phyloP scores from a whole-genome alignment of 2,888 invertebrate species.

The Marasmarcha lunaedactyla region DNA sequence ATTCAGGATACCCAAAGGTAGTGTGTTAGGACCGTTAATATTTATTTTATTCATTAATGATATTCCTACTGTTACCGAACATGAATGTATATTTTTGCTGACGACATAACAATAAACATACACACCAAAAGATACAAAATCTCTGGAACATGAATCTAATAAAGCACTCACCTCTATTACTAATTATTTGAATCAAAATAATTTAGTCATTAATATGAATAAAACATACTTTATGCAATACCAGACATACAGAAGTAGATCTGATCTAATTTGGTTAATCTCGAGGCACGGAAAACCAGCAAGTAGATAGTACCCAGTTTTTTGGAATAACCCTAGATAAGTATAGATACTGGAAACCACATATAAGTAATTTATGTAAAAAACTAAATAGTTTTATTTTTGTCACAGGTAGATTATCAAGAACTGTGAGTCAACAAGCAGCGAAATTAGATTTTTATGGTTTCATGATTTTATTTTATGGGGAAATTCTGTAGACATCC shows the following conservation, averaged over 20 bases:
- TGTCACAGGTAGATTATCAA: background rate
- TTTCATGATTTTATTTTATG: constrained; percentile 2
- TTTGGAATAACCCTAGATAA: background rate
- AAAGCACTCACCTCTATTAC: background rate
- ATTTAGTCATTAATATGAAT: constrained; percentile 1
- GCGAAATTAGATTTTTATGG: background rate
- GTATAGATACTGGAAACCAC: too few species aligned
- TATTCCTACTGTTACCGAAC: too few species aligned
- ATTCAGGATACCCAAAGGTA: too few species aligned
- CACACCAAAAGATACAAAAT: background rate
- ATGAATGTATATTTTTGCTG: too few species aligned
- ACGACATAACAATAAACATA: constrained; percentile 1
- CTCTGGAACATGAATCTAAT: too few species aligned
- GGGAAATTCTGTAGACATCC: constrained; percentile 1
- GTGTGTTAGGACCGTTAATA: too few species aligned
- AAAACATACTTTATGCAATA: constrained; percentile 2
- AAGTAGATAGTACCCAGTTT: background rate
- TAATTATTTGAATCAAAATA: background rate
- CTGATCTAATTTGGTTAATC: too few species aligned
- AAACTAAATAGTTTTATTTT: constrained; percentile 1
- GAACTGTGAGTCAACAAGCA: background rate
- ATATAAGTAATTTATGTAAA: background rate
- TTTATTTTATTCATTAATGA: too few species aligned
- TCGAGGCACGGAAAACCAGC: background rate
- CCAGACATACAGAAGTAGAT: background rate